Conservation (phyloP, 2,888 invertebrate species). For the Drosophila mimetica region DNA sequence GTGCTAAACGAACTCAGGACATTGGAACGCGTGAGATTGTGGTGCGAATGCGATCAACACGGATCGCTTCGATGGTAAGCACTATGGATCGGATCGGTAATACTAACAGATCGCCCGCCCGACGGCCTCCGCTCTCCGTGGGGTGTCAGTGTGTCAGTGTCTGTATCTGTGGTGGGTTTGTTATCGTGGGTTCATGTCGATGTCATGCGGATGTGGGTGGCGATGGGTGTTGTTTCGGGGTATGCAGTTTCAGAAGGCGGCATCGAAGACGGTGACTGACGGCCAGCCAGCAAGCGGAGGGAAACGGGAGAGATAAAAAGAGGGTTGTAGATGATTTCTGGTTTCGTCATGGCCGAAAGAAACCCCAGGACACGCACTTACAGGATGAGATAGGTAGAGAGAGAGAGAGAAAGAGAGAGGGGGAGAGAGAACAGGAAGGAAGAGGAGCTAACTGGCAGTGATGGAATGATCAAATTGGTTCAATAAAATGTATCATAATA, state of each 20-base stretch:
- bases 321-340: conserved; percentile 43
- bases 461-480: too few relatives aligned
- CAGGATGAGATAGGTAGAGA: conserved; percentile 24
- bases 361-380: conserved; percentile 44
- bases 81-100: conserved; percentile 8
- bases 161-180: conserved; percentile 41
- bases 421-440: conserved; percentile 7
- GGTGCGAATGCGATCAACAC: conserved; percentile 22
- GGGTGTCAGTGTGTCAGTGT: conserved; percentile 26
- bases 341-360: conserved; percentile 23
- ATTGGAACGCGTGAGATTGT: conserved; percentile 6
- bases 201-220: conserved; percentile 45
- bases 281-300: conserved; percentile 32
- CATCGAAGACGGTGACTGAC: conserved; percentile 69
- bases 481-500: too few relatives aligned
- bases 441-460: conserved; percentile 1
- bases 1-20: conserved; percentile 26
- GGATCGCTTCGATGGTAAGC: conserved; percentile 33
- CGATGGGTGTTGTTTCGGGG: conserved; percentile 20
- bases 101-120: conserved; percentile 44
- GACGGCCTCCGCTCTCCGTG: conserved; percentile 36
- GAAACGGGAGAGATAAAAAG: conserved; percentile 53
- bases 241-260: conserved; percentile 71
- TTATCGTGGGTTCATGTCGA: not conserved
- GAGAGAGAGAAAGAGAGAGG: conserved; percentile 12